These are phyloP conservation scores for Charaxes varanes DNA, from an alignment of 1,140 invertebrate species.

Conservation along the genomic window DNA sequence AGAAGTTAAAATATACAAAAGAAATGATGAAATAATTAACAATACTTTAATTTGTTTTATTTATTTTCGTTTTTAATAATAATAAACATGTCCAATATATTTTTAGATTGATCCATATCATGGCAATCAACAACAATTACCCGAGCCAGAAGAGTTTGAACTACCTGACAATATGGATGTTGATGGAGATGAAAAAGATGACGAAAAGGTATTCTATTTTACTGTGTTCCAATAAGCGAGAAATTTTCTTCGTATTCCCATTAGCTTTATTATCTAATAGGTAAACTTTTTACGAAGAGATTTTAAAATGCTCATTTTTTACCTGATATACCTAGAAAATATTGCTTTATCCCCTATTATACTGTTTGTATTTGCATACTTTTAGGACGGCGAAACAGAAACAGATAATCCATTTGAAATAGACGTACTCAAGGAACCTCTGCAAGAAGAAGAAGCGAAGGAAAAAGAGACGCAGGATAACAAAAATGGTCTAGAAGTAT, in stretches of 20 bases:
- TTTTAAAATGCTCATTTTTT: background rate
- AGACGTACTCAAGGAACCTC: constrained; percentile 81
- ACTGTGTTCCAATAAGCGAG: background rate
- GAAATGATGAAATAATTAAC: too few species aligned
- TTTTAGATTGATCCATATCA: constrained; percentile 86
- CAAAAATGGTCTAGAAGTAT: constrained; percentile 65
- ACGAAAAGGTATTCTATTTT: constrained; percentile 55
- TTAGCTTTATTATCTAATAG: background rate
- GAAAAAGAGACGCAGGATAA: constrained; percentile 61
- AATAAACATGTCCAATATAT: constrained; percentile 7
- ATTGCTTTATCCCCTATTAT: background rate
- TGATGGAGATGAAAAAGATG: constrained; percentile 82
- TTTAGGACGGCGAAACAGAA: constrained; percentile 75
- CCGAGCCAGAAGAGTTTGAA: constrained; percentile 89
- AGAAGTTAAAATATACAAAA: too few species aligned
- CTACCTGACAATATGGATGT: constrained; percentile 88
- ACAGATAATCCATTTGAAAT: constrained; percentile 90
- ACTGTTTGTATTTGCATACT: constrained; percentile 6
- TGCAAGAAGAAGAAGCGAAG: constrained; percentile 54
- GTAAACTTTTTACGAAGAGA: too few species aligned
- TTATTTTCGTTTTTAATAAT: too few species aligned
- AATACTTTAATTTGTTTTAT: too few species aligned
- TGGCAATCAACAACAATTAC: constrained; percentile 82
- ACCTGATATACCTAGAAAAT: background rate
- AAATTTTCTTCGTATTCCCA: background rate